Percentiles rank a stretch among this genome's conserved stretches.
Conservation (phyloP, 2,888 invertebrate species). For the Mamestra brassicae region DNA sequence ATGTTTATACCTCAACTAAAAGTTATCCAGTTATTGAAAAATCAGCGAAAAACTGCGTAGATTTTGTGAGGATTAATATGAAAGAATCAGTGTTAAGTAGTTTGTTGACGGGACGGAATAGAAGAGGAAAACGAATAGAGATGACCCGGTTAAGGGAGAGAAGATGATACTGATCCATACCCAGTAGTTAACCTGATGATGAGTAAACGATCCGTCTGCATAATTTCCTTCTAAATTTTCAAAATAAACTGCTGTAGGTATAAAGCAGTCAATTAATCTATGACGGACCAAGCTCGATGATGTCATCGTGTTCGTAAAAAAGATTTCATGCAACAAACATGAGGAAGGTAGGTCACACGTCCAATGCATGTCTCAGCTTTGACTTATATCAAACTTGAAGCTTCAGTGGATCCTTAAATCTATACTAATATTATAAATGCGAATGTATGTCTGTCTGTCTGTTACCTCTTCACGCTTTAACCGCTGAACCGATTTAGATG, state of each 20-base stretch:
- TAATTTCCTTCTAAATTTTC: neutral
- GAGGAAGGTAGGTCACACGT: neutral
- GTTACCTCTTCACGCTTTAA: no score
- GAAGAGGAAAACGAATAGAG: no score
- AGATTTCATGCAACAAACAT: constrained; percentile 37
- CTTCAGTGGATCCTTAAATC: neutral
- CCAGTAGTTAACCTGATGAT: neutral
- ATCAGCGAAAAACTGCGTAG: no score
- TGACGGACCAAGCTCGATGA: constrained; percentile 57
- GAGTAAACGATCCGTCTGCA: neutral
- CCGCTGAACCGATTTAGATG: no score
- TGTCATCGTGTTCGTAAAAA: constrained; percentile 59
- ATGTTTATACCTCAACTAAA: no score
- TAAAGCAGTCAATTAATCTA: constrained; percentile 54
- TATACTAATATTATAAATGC: no score
- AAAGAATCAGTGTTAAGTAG: no score
- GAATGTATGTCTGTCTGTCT: no score
- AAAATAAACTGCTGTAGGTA: constrained; percentile 42
- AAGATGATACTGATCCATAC: neutral
- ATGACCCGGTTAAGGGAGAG: no score
- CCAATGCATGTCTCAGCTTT: constrained; percentile 10
- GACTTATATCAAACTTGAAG: constrained; percentile 33
- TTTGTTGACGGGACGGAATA: no score
- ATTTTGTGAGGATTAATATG: no score
- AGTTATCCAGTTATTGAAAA: no score